Conservation (phyloP, 2,113 vertebrate species). For the rabbit (Oryctolagus cuniculus) region DNA sequence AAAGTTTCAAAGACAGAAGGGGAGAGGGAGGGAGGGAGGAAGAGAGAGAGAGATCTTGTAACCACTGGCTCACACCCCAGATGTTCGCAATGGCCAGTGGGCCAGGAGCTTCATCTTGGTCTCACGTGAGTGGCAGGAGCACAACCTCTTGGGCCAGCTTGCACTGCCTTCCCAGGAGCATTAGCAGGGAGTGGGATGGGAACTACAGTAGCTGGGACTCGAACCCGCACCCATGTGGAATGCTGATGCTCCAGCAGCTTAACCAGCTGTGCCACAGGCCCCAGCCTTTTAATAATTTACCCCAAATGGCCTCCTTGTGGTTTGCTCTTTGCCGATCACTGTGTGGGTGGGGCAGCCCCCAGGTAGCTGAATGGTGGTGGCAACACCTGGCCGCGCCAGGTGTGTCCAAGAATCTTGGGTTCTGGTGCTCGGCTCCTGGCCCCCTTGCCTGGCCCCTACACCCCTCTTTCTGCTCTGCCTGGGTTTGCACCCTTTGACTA, state of each 20-base stretch:
- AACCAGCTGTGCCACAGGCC: neutral
- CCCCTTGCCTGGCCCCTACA: too few species aligned
- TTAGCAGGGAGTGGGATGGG: too few species aligned
- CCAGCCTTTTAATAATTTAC: neutral
- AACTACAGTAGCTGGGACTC: too few species aligned
- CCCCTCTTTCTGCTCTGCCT: neutral
- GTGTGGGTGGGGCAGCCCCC: neutral
- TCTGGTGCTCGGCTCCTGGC: rapidly evolving
- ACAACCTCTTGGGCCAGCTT: too few species aligned
- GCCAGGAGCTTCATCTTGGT: too few species aligned
- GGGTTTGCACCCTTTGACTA: neutral
- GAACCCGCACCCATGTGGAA: too few species aligned
- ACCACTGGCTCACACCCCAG: too few species aligned
- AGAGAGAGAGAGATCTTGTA: neutral
- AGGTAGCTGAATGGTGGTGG: neutral
- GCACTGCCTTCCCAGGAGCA: too few species aligned
- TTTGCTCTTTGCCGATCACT: too few species aligned
- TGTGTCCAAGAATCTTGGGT: neutral
- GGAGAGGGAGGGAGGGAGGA: neutral
- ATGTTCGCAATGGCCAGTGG: too few species aligned
- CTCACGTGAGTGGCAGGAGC: too few species aligned
- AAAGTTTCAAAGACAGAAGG: neutral
- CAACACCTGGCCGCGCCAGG: neutral
- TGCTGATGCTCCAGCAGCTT: too few species aligned
- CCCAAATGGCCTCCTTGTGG: neutral